phyloP scores from a whole-genome alignment of 2,113 vertebrate genomes.

The Callocephalon fimbriatum region DNA sequence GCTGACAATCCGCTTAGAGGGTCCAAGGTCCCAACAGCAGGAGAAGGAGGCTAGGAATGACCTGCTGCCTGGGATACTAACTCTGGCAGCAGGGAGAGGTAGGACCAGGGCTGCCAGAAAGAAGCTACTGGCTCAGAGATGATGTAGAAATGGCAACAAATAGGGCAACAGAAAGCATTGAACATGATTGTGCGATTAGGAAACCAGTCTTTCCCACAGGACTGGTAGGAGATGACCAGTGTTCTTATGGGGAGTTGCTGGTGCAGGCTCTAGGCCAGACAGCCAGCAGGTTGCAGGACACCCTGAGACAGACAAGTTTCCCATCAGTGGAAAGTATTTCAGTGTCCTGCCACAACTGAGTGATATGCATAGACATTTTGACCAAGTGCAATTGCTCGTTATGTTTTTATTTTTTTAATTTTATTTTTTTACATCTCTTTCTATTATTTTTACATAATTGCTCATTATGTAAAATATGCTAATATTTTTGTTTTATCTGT shows the following conservation, averaged over 20 bases:
- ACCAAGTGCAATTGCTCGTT: not conserved
- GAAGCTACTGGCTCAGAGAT: not conserved
- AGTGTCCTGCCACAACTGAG: not conserved
- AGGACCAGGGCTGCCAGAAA: not conserved
- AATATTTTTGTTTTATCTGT: not conserved
- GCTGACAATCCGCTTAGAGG: not conserved
- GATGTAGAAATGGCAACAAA: not conserved
- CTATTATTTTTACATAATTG: not conserved
- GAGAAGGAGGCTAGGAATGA: not conserved
- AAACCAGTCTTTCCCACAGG: not conserved
- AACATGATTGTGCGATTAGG: not conserved
- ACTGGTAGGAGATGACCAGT: not conserved
- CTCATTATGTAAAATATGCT: not conserved
- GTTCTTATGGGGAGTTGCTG: not conserved
- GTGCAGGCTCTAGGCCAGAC: fast-evolving
- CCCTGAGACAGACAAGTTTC: not conserved
- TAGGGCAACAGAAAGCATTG: not conserved
- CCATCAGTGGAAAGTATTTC: not conserved
- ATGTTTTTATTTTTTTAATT: not conserved
- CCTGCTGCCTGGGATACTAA: not conserved
- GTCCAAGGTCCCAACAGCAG: not conserved
- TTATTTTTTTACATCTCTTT: not conserved
- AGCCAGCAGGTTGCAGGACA: not conserved
- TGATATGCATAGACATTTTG: not conserved
- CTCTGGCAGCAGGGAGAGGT: not conserved